phyloP scores from a whole-genome alignment of 2,888 invertebrate species.

The Pyrrhosoma nymphula region DNA sequence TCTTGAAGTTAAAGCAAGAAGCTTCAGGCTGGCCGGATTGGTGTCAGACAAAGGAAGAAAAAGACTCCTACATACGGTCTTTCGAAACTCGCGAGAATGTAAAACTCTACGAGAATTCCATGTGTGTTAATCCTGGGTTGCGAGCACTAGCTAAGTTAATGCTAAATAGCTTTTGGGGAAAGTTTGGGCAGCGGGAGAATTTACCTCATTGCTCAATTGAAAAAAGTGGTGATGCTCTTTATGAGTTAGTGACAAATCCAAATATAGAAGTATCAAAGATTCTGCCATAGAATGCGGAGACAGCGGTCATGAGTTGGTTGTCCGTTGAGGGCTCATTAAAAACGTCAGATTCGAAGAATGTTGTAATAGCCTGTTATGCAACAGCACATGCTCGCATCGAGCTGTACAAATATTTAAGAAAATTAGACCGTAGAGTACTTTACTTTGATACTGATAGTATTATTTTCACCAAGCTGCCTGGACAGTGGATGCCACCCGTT shows the following conservation, averaged over 20 bases:
- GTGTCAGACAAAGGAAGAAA: conserved; percentile 71
- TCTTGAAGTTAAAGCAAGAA: conserved; percentile 74
- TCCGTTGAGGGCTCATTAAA: conserved; percentile 70
- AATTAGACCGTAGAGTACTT: conserved; percentile 71
- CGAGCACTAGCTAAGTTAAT: conserved; percentile 72
- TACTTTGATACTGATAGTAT: conserved; percentile 76
- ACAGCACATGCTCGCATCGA: conserved; percentile 75
- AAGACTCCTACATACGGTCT: conserved; percentile 70
- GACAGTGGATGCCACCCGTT: conserved; percentile 71
- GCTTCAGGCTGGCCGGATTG: conserved; percentile 73
- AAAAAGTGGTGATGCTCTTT: neutral
- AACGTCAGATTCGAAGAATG: conserved; percentile 72
- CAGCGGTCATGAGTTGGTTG: conserved; percentile 72
- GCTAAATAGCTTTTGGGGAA: conserved; percentile 73
- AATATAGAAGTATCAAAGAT: conserved; percentile 70
- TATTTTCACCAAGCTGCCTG: conserved; percentile 72
- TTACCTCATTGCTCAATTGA: neutral
- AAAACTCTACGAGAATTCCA: conserved; percentile 70
- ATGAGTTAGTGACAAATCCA: neutral
- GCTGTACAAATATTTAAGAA: too few species aligned
- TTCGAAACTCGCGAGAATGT: conserved; percentile 68
- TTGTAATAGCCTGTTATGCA: conserved; percentile 75
- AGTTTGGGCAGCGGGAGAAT: too few species aligned
- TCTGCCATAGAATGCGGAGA: conserved; percentile 71
- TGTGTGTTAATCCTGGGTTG: conserved; percentile 71